These are phyloP conservation scores for Calliphora vicina DNA, from an alignment of 1,140 invertebrate genomes.

Conservation along the genomic window DNA sequence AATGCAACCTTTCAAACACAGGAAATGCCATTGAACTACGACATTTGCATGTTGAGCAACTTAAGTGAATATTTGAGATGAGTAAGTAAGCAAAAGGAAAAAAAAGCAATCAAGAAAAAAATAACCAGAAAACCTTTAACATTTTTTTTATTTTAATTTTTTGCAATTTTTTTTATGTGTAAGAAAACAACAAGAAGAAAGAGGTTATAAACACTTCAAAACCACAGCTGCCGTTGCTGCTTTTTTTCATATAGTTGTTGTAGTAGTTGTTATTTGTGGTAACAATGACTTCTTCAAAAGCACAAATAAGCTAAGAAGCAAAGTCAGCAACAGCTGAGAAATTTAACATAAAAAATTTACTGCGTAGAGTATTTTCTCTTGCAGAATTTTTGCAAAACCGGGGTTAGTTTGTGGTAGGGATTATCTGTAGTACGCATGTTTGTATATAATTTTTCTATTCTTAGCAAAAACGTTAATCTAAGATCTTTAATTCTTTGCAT, in stretches of 20 bases:
- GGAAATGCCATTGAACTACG: conserved; percentile 22
- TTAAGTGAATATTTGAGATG: background rate
- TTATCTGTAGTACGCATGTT: background rate
- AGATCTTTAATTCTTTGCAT: background rate
- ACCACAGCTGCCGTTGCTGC: conserved; percentile 9
- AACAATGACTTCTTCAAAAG: background rate
- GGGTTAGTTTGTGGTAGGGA: background rate
- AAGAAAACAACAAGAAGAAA: background rate
- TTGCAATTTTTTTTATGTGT: background rate
- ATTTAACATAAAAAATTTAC: too few relatives aligned
- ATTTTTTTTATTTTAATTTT: background rate
- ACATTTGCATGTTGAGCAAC: background rate
- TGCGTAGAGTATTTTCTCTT: background rate
- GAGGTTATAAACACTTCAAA: conserved; percentile 22
- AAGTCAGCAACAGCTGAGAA: conserved; percentile 23
- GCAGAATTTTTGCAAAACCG: background rate
- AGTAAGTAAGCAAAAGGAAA: background rate
- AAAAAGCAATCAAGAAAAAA: background rate
- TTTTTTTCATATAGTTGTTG: background rate
- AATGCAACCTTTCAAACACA: background rate
- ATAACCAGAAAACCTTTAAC: conserved; percentile 1
- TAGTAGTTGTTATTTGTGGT: background rate
- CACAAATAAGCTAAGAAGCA: background rate
- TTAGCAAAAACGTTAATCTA: background rate
- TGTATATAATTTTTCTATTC: background rate